phyloP scores from a whole-genome alignment of 2,797 vertebrate species.

The Amphiprion clarkii region DNA sequence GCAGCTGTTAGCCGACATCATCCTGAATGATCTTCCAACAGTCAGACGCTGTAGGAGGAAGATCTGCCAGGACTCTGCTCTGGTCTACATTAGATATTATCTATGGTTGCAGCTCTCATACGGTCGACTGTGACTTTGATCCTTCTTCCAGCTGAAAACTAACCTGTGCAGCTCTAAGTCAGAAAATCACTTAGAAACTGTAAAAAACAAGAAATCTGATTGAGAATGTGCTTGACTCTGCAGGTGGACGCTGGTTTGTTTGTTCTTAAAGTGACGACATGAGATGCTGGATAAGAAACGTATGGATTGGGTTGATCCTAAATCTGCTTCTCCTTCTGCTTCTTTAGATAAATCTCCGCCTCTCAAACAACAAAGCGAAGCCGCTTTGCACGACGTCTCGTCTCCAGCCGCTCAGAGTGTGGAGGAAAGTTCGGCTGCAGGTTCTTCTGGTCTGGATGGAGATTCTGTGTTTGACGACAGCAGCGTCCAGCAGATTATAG shows the following conservation, averaged over 20 bases:
- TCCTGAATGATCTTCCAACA: too few species aligned
- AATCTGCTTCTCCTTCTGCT: too few species aligned
- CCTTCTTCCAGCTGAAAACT: background rate
- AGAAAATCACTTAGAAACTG: background rate
- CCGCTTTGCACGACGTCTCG: background rate
- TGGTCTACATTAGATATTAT: too few species aligned
- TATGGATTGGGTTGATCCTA: background rate
- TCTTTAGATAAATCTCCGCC: conserved; percentile 43
- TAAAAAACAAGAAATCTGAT: background rate
- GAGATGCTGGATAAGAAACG: background rate
- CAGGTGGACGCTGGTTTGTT: background rate
- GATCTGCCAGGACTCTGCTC: too few species aligned
- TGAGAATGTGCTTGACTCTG: background rate
- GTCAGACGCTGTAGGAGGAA: too few species aligned
- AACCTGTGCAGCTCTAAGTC: background rate
- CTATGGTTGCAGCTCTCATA: background rate
- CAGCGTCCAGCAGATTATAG: conserved; percentile 78
- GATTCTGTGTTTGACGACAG: conserved; percentile 56
- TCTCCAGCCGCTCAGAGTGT: background rate
- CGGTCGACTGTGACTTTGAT: background rate
- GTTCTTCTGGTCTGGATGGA: background rate
- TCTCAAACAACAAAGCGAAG: background rate
- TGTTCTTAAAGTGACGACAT: background rate
- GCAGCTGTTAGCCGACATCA: too few species aligned
- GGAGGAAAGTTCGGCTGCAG: background rate